phyloP scores from a whole-genome alignment of 2,113 vertebrate genomes.

The Myiozetetes cayanensis region DNA sequence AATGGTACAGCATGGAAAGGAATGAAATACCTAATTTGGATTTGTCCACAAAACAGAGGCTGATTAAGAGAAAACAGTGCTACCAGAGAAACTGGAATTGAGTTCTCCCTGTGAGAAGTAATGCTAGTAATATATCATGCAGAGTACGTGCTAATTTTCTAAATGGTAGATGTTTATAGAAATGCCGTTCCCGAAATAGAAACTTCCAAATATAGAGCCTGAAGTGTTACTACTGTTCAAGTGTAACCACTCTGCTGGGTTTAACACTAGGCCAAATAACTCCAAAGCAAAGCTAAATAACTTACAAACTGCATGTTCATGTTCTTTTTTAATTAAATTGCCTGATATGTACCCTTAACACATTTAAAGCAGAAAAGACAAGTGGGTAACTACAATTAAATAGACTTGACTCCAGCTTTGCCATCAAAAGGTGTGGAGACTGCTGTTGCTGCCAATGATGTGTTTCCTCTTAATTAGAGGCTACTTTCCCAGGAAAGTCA shows the following conservation, averaged over 20 bases:
- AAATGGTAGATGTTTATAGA: neutral
- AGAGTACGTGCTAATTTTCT: neutral
- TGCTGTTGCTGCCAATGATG: neutral
- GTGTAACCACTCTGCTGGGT: neutral
- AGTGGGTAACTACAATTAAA: neutral
- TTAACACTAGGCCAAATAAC: neutral
- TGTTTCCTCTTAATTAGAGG: neutral
- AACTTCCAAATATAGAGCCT: neutral
- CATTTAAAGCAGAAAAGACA: neutral
- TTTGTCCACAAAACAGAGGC: neutral
- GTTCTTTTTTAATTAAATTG: neutral
- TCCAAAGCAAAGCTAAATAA: neutral
- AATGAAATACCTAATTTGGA: neutral
- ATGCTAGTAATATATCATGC: neutral
- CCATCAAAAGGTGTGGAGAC: neutral
- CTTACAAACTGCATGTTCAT: neutral
- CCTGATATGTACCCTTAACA: neutral
- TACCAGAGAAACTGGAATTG: neutral
- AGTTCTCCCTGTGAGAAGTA: neutral
- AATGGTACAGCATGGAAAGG: accelerated
- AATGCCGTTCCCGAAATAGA: neutral
- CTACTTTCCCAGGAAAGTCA: neutral
- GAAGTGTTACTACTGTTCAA: neutral
- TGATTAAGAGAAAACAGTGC: neutral
- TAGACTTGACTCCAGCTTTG: neutral